Evolutionary conservation across 2,888 invertebrate species (phyloP).

Genomic region (Coelopa pilipes): DNA sequence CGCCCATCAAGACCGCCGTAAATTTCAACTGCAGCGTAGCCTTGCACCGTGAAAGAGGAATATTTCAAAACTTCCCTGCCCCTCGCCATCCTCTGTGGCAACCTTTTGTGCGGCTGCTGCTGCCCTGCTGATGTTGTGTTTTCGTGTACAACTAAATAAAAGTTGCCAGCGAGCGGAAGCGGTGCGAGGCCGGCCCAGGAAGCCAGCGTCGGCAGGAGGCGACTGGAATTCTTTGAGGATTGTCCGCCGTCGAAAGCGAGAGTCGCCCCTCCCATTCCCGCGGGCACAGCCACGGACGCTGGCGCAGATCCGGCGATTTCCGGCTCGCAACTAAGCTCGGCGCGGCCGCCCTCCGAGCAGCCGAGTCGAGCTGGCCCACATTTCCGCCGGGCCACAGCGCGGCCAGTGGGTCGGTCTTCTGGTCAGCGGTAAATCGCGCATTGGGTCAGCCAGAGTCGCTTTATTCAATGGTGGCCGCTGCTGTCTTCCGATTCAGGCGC

Average conservation of each 20-base stretch:
- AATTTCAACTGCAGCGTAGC: no score
- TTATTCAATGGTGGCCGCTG: conserved; percentile 7
- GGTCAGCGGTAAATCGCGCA: conserved; percentile 35
- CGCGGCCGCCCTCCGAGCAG: conserved; percentile 1
- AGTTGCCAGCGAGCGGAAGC: neutral
- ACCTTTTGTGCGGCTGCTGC: no score
- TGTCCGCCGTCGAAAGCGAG: neutral
- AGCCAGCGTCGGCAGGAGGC: neutral
- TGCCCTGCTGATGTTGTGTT: no score
- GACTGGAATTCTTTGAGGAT: neutral
- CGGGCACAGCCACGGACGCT: neutral
- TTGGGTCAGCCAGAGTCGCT: conserved; percentile 28
- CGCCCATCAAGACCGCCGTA: conserved; percentile 47
- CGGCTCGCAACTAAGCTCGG: conserved; percentile 23
- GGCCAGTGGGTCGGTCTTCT: conserved; percentile 32
- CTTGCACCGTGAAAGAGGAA: no score
- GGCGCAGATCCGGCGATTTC: conserved; percentile 22
- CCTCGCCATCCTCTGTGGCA: no score
- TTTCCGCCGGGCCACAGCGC: conserved; percentile 8
- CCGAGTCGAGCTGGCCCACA: conserved; percentile 7
- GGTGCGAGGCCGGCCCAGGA: neutral
- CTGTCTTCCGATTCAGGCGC: neutral
- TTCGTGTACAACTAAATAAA: conserved; percentile 37
- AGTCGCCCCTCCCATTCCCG: neutral
- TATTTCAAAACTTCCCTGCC: conserved; percentile 2